Percentiles rank a stretch among this genome's conserved stretches.
These are phyloP conservation scores for Drosophila falleni DNA, from an alignment of 2,888 invertebrate species.

Conservation along the genomic window DNA sequence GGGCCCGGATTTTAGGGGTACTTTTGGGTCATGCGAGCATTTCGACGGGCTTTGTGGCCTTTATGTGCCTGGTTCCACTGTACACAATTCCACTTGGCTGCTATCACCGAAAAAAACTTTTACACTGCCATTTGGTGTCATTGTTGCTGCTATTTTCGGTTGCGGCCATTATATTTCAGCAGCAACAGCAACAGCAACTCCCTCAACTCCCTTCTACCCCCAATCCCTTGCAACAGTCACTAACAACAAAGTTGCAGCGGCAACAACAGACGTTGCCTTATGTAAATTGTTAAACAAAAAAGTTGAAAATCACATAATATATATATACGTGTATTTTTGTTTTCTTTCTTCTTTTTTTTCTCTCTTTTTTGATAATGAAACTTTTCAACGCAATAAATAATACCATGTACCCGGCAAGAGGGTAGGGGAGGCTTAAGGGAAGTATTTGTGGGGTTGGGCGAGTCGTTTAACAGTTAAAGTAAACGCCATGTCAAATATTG, in stretches of 20 bases:
- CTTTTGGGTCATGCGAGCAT: constrained; percentile 4
- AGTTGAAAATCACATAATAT: constrained; percentile 26
- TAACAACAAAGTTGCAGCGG: constrained; percentile 66
- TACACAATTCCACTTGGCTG: constrained; percentile 47
- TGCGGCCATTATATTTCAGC: constrained; percentile 61
- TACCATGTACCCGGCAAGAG: constrained; percentile 20
- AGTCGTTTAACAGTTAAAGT: constrained; percentile 41
- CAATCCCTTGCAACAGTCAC: constrained; percentile 8
- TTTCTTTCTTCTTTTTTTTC: neutral
- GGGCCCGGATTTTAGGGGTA: neutral
- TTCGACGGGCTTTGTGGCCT: constrained; percentile 11
- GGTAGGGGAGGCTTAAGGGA: neutral
- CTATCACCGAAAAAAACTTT: constrained; percentile 68
- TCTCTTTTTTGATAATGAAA: constrained; percentile 70
- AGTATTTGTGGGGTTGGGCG: constrained; percentile 5
- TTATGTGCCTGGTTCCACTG: constrained; percentile 47
- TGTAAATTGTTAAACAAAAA: constrained; percentile 64
- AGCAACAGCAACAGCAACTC: constrained; percentile 19
- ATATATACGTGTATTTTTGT: neutral
- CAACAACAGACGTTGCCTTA: constrained; percentile 64
- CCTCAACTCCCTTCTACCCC: constrained; percentile 14
- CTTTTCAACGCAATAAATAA: constrained; percentile 79
- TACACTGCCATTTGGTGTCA: constrained; percentile 75
- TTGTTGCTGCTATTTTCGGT: constrained; percentile 65
- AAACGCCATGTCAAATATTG: constrained; percentile 72